Base-by-base conservation (phyloP, 2,797 vertebrate genomes). In the Sebastolobus alascanus region DNA sequence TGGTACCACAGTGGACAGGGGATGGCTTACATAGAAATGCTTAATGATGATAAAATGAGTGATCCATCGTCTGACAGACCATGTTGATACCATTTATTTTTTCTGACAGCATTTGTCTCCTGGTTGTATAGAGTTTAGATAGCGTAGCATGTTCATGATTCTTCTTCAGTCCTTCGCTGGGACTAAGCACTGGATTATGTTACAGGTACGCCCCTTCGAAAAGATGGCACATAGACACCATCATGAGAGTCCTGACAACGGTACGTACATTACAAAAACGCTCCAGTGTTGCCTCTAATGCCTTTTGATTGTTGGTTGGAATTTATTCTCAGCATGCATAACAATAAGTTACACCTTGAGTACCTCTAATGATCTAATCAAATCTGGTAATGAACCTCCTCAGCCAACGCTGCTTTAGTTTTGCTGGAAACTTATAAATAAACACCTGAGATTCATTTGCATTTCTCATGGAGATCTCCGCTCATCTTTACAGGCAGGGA, bases 181-280 rank as follows among this genome's bases (percentile, higher is more conserved):
- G 3, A 56, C 9, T 56, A 68, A 86, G 69, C 7, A n/a, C 11
- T 76, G 8, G 64, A 0, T 80, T 75, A 16, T 85, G 16, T 90
- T 73, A 2, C 90, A 99, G 99, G 92, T 99, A 99, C 12, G 98
- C 99, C 54, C 99, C 99, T 86, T 99, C 99, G 20, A 99, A 99
- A 95, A 96, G 99, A 95, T 99, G 99, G 99, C 99, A 99, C 92
- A 99, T 99, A 96, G 99, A 99, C 94, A 99, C 99, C 12, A 98
- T 99, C 75, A 99, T 99, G 99, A 97, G 98, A 93, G 99, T 99
- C 86, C 92, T 99, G 89, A 99, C 99, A 77, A 99, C 98, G 75
- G 99, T 99, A 96, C 90, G 97, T 93, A 82, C 46, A 43, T 58
- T n/a, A 58, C 33, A 70, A 37, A 63, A 60, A 18, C 18, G 65